Conservation (phyloP, 2,797 vertebrate species). For the Emydoidea blandingii region DNA sequence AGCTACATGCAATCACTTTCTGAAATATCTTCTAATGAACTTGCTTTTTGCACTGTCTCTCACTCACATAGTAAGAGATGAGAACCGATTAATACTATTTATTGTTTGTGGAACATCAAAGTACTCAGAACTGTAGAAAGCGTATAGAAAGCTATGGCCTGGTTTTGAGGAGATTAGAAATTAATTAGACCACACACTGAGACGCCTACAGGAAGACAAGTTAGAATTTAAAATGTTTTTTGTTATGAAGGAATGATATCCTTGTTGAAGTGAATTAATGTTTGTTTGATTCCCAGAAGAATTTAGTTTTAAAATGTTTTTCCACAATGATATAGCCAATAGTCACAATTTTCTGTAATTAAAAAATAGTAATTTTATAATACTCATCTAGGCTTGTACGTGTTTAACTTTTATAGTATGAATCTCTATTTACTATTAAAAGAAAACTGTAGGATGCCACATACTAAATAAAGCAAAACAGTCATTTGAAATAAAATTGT, state of each 20-base stretch:
- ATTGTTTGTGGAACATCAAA: neutral
- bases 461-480: no score
- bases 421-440: no score
- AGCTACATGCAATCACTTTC: neutral
- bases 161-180: neutral
- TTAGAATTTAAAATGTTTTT: neutral
- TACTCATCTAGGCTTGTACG: neutral
- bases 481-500: no score
- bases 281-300: neutral
- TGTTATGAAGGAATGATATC: neutral
- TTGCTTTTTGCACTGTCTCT: neutral
- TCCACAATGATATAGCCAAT: neutral
- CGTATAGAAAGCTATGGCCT: neutral
- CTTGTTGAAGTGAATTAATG: neutral
- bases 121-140: neutral
- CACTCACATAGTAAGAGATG: neutral
- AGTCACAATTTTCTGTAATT: neutral
- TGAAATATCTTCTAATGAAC: neutral
- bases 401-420: no score
- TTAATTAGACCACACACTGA: neutral
- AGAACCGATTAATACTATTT: neutral
- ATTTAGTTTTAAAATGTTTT: neutral
- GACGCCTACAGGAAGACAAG: neutral
- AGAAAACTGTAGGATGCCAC: no score
- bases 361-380: neutral